Evolutionary conservation across 1,140 invertebrate species (phyloP), one percentile per base, ranked within the genome.

Genomic region (Atta cephalotes): DNA sequence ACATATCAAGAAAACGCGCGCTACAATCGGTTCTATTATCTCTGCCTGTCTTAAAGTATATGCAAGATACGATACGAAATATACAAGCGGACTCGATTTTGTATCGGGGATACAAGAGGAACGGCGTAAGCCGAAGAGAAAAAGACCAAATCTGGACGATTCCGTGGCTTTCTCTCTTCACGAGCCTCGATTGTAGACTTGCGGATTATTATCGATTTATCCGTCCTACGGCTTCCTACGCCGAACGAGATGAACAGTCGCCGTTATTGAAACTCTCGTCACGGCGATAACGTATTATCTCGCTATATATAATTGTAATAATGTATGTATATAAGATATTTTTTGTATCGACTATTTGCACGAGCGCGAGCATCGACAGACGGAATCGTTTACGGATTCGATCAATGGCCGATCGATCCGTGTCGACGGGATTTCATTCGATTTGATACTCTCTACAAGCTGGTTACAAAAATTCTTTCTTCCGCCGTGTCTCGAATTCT

Each of bases 161-260:
- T 7, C 58, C 14, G 53, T 14, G 18, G 14, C 31, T 35, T 25
- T 45, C 6, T 35, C 14, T 21, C 39, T 62, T 62, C 35, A 9
- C 9, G 58, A 45, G 35, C 18, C 21, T 78, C 39, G 60, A n/a
- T 31, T 49, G 45, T 14, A 21, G 31, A 39, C 66, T 58, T 65
- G 78, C 31, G 49, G 28, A 71, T 71, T 81, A 71, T 80, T 80
- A 70, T 70, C 49, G 63, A 80, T 80, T 80, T 70, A 56, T 2
- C n/a, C 49, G 39, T 31, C 3, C 60, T 49, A 49, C 18, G 7
- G 16, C 14, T 5, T 72, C 14, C 49, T 31, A 74, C 2, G 71
- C 51, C 18, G 71, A 74, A 58, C 53, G 71, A 60, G 53, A 76
- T 28, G n/a, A 39, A 76, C 3, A 21, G 4, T 78, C 58, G 16